Conservation (phyloP, 2,888 invertebrate genomes). For the Emesis furor region DNA sequence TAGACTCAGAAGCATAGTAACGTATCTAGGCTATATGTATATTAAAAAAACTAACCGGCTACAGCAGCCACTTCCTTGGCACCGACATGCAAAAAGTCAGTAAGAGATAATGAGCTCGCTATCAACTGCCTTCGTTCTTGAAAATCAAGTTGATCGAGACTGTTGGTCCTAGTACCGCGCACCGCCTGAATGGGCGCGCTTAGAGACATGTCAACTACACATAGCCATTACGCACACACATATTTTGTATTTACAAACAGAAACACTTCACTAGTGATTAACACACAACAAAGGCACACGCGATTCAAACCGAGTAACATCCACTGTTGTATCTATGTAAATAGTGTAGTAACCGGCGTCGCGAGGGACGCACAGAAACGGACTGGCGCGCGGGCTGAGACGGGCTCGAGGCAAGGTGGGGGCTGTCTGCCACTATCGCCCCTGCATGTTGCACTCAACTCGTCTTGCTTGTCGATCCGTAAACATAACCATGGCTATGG, state of each 20-base stretch:
- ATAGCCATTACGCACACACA: slow-evolving; percentile 86
- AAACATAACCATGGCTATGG: slow-evolving; percentile 65
- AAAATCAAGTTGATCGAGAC: slow-evolving; percentile 97
- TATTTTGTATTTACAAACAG: slow-evolving; percentile 82
- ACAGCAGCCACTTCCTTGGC: slow-evolving; percentile 92
- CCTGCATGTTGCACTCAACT: slow-evolving; percentile 88
- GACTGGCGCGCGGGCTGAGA: slow-evolving; percentile 84
- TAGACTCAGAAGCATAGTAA: not conserved
- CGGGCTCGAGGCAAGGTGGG: slow-evolving; percentile 85
- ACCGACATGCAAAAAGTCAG: slow-evolving; percentile 96
- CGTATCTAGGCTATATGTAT: not conserved
- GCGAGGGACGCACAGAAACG: slow-evolving; percentile 89
- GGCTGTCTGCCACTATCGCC: slow-evolving; percentile 82
- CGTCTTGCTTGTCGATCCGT: slow-evolving; percentile 80
- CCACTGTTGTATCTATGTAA: slow-evolving; percentile 76
- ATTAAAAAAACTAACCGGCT: slow-evolving; percentile 87
- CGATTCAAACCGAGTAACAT: slow-evolving; percentile 82
- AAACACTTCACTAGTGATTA: slow-evolving; percentile 81
- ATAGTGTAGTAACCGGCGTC: slow-evolving; percentile 84
- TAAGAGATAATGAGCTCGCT: slow-evolving; percentile 96
- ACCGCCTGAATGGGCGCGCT: slow-evolving; percentile 90
- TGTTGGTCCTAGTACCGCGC: slow-evolving; percentile 94
- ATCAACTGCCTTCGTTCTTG: slow-evolving; percentile 98
- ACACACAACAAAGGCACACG: slow-evolving; percentile 88
- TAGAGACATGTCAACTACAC: slow-evolving; percentile 91